Base-by-base conservation (phyloP, 2,113 vertebrate genomes). In the Aspidoscelis tigris region DNA sequence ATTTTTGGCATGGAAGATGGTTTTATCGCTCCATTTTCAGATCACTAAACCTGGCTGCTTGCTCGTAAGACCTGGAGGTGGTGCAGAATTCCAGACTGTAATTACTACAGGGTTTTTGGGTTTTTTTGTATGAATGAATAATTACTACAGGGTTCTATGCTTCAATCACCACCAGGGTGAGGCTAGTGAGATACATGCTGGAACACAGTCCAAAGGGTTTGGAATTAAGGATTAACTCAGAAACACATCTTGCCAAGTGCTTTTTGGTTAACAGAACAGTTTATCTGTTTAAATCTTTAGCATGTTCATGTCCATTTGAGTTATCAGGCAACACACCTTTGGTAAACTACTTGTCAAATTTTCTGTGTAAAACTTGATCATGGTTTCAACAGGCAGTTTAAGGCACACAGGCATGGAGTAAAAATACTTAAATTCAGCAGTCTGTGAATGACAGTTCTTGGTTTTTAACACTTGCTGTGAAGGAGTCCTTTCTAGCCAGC, bases 91-190 rank as follows among this genome's bases (percentile, higher is more conserved):
- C 53, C 10, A 84, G 33, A 7, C 44, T 79, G 22, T 21, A 21
- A 69, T 70, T 53, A 53, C 16, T 66, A 61, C 76, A 39, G 61
- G 76, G 61, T 77, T 77, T 53, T 53, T 41, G 33, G 2, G n/a
- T 77, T 9, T 33, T 33, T 33, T 33, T 33, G 33, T 33, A 33
- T 33, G 33, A 33, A 33, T 33, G 33, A 33, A 33, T 9, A 84
- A 65, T 65, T 44, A 78, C 10, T 65, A 22, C 44, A 50, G 65
- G 78, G 68, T 80, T 80, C 78, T 64, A 53, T 33, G n/a, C 24
- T 70, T 8, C 14, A 84, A 71, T 84, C 77, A 84, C 33, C 77
- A 70, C 65, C 24, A 71, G 74, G 75, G 82, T 70, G 82, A 70
- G 82, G 82, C 82, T 70, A 78, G 68, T 26, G 12, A 84, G 50